phyloP scores from a whole-genome alignment of 2,797 vertebrate species.

The Malurus splendens region DNA sequence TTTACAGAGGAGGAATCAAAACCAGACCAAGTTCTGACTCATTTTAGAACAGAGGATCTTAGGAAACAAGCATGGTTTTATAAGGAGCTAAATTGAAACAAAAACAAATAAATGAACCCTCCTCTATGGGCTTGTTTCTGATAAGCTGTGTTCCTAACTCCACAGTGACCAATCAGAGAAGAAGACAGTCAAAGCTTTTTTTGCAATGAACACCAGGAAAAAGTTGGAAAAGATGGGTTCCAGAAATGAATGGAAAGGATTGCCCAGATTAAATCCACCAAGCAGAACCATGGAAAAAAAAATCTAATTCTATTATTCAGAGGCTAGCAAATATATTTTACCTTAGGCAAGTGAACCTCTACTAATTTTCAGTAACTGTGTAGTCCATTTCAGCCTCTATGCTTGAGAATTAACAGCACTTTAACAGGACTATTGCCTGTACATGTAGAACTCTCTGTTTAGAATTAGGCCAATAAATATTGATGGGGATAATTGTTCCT shows the following conservation, averaged over 20 bases:
- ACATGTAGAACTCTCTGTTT: conserved; percentile 53
- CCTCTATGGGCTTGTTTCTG: background rate
- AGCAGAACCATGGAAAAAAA: conserved; percentile 47
- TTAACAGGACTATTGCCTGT: conserved; percentile 56
- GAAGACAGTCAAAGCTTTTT: background rate
- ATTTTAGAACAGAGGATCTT: background rate
- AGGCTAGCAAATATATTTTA: conserved; percentile 49
- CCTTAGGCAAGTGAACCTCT: conserved; percentile 56
- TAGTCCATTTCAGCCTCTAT: conserved; percentile 59
- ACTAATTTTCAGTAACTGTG: conserved; percentile 61
- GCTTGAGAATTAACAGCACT: conserved; percentile 65
- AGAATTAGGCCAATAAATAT: conserved; percentile 67
- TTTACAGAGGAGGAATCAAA: background rate
- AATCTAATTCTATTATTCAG: conserved; percentile 59
- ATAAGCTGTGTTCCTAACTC: background rate
- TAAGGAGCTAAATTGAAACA: background rate
- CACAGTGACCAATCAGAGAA: background rate
- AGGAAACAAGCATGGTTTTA: background rate
- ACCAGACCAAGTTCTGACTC: background rate
- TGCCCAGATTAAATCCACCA: conserved; percentile 44
- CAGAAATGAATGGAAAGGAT: conserved; percentile 8
- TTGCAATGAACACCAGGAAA: background rate
- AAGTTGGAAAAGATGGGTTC: conserved; percentile 3
- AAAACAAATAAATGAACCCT: background rate
- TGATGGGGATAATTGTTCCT: conserved; percentile 62